A percentile compares a stretch with the other conserved stretches of the same genome.
Evolutionary conservation across 2,797 vertebrate genomes (phyloP).

Genomic region (Myioborus melanocephalus): DNA sequence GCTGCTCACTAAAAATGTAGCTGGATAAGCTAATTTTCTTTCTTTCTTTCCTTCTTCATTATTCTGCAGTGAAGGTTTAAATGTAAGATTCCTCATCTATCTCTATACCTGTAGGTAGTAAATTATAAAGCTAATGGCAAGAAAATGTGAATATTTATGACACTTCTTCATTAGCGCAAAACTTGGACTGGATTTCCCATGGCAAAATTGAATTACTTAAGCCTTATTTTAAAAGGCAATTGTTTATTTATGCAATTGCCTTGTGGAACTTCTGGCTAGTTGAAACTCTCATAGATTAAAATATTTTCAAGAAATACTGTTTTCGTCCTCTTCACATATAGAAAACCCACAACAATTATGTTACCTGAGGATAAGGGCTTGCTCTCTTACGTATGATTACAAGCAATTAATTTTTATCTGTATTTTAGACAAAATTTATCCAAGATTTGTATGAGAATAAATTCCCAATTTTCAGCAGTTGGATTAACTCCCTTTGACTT

Average conservation of each 20-base stretch:
- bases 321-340: not conserved
- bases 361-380: not conserved
- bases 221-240: constrained; percentile 36
- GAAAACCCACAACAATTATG: not conserved
- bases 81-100: not conserved
- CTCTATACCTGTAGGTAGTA: constrained; percentile 28
- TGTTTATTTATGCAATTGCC: constrained; percentile 59
- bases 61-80: constrained; percentile 9
- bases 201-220: constrained; percentile 48
- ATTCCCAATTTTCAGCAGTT: not conserved
- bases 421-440: not conserved
- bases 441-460: not conserved
- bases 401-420: not conserved
- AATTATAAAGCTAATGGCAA: constrained; percentile 44
- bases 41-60: constrained; percentile 43
- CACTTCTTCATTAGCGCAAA: constrained; percentile 27
- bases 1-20: constrained; percentile 13
- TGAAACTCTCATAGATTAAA: not conserved
- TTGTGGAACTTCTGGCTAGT: not conserved
- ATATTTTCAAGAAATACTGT: not conserved
- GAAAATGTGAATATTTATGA: constrained; percentile 66
- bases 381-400: not conserved
- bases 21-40: constrained; percentile 40
- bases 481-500: not conserved
- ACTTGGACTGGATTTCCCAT: constrained; percentile 24